Evolutionary conservation across 2,113 vertebrate genomes (phyloP), one percentile per base, ranked within the genome.

Genomic region (Ardeotis arabs): DNA sequence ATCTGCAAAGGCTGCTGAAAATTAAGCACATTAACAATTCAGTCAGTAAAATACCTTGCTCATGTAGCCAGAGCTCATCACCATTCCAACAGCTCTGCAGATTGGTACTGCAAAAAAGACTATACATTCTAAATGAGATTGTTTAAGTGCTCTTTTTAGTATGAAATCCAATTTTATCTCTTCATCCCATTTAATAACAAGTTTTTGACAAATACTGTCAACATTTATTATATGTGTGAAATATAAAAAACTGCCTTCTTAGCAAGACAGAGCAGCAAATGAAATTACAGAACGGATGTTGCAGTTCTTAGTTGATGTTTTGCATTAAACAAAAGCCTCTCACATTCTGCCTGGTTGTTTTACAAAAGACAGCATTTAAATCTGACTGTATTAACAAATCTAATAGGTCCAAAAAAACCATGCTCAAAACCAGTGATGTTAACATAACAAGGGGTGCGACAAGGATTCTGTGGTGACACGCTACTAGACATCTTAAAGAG

Each of bases 171-270:
- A 93, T 98, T 97, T 98, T 94, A 94, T 77, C 53, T 77, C 56
- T 96, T 96, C 94, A 87, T 96, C 95, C 87, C 84, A 95, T 96
- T 95, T 96, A 96, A 97, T 96, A 97, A 97, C 55, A 96, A 94
- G 37, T 55, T 96, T 94, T 91, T 94, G 89, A 96, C 89, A 97
- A 96, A 96, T 93, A 91, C 62, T 95, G 84, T 91, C 92, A 97
- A 75, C 44, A 69, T 93, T 96, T 96, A 94, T 97, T 95, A 28
- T 82, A 70, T 50, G 31, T 81, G 33, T 86, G 56, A 86, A 95
- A 87, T 27, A 49, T 24, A 52, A 79, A 81, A 96, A 94, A 67
- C 37, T 55, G 35, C 50, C 76, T 76, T 75, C 62, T 95, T 63
- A 84, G 28, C 62, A 95, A 94, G 59, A 76, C 55, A 66, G 44